Percentiles rank a stretch among this genome's conserved stretches.
Evolutionary conservation across 2,888 invertebrate genomes (phyloP).

Genomic region (Antitype chi): DNA sequence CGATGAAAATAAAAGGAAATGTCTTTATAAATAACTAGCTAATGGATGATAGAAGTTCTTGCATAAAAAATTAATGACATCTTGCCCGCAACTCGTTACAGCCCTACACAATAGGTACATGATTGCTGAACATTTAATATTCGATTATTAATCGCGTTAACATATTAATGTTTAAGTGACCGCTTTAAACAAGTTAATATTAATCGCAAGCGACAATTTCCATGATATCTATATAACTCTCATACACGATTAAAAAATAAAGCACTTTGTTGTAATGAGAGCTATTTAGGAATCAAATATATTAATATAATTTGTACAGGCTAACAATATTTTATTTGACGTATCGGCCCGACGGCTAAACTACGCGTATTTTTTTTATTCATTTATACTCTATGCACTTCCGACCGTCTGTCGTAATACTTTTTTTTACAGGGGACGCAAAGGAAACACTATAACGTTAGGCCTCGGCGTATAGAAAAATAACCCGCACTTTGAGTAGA

Average conservation of each 20-base stretch:
- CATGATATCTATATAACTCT: constrained; percentile 73
- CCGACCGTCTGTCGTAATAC: constrained; percentile 69
- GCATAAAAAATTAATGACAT: constrained; percentile 21
- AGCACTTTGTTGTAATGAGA: constrained; percentile 82
- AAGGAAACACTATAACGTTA: constrained; percentile 71
- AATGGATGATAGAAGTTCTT: constrained; percentile 36
- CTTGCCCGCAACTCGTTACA: constrained; percentile 53
- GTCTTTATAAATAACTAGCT: constrained; percentile 57
- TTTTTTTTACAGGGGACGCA: constrained; percentile 68
- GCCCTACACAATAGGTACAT: constrained; percentile 59
- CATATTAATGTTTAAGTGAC: constrained; percentile 64
- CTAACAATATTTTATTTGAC: constrained; percentile 73
- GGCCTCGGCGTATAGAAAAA: constrained; percentile 68
- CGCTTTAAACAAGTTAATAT: constrained; percentile 63
- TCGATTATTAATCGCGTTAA: constrained; percentile 64
- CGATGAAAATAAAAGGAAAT: constrained; percentile 37
- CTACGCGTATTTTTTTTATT: constrained; percentile 67
- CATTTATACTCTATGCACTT: constrained; percentile 75
- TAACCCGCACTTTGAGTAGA: constrained; percentile 64
- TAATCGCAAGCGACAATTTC: constrained; percentile 73
- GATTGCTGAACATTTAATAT: constrained; percentile 66
- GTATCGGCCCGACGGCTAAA: constrained; percentile 68
- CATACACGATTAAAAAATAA: constrained; percentile 80
- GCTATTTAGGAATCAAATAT: constrained; percentile 81
- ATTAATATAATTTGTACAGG: constrained; percentile 85